phyloP scores from a whole-genome alignment of 2,113 vertebrate species.

The Microcebus lehilahytsara region DNA sequence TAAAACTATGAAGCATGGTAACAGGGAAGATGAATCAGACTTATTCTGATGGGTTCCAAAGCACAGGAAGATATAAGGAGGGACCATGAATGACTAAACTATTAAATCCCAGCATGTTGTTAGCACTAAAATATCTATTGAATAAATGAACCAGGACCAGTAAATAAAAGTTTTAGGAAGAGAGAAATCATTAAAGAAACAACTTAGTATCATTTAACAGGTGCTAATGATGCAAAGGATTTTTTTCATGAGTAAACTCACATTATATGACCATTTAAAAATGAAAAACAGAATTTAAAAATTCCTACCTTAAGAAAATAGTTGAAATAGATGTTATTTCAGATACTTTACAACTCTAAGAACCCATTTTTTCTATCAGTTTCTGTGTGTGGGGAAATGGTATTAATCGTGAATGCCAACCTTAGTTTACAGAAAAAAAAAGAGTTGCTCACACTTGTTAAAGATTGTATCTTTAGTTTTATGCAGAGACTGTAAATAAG shows the following conservation, averaged over 20 bases:
- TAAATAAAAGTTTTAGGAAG: neutral
- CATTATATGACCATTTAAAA: neutral
- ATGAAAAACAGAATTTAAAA: neutral
- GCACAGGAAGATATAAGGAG: neutral
- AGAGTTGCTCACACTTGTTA: neutral
- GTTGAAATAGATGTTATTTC: neutral
- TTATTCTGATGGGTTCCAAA: neutral
- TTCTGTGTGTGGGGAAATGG: neutral
- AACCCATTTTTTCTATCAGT: neutral
- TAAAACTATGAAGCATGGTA: neutral
- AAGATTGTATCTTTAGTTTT: neutral
- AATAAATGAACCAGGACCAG: neutral
- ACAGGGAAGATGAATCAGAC: constrained; percentile 21
- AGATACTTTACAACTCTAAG: neutral
- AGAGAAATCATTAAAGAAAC: constrained; percentile 17
- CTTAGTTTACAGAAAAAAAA: neutral
- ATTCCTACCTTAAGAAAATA: neutral
- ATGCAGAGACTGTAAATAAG: neutral
- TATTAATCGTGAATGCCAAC: neutral
- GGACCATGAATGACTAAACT: neutral
- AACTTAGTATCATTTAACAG: neutral
- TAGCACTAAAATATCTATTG: neutral
- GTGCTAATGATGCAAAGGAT: neutral
- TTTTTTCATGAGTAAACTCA: neutral
- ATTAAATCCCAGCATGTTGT: neutral